Percentiles rank a stretch among this genome's conserved stretches.
Conservation (phyloP, 2,113 vertebrate genomes). For the Chaetodon trifascialis region DNA sequence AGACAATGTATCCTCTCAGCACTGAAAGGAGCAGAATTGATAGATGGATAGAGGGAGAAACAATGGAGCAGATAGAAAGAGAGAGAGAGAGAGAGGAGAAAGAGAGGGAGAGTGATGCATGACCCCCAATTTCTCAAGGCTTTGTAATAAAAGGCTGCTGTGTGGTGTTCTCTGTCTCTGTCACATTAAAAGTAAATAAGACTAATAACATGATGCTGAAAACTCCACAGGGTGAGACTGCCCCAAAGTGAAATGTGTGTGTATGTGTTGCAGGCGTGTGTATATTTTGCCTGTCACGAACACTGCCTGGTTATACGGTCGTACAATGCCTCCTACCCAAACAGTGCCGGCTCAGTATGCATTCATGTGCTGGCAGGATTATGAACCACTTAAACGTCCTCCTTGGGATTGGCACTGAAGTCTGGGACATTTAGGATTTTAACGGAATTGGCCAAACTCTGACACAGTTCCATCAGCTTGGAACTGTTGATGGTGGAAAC, state of each 20-base stretch:
- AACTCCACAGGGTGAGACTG: conserved; percentile 57
- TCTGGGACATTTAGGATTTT: conserved; percentile 41
- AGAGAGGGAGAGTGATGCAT: conserved; percentile 73
- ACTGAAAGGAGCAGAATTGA: conserved; percentile 64
- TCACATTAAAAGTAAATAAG: conserved; percentile 82
- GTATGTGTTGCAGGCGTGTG: conserved; percentile 6
- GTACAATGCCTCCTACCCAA: conserved; percentile 7
- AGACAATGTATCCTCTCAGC: conserved; percentile 70
- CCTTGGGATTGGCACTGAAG: conserved; percentile 5
- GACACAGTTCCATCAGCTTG: conserved; percentile 33
- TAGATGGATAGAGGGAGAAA: conserved; percentile 63
- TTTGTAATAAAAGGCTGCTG: conserved; percentile 79
- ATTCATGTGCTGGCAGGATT: conserved; percentile 50
- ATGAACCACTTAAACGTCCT: conserved; percentile 32
- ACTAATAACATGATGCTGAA: conserved; percentile 73
- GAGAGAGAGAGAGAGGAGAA: conserved; percentile 54
- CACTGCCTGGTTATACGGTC: conserved; percentile 18
- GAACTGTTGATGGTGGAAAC: conserved; percentile 24
- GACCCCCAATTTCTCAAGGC: conserved; percentile 76
- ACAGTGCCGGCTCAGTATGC: conserved; percentile 29
- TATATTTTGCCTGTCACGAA: conserved; percentile 14
- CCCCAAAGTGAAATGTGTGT: conserved; percentile 54
- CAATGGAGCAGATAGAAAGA: conserved; percentile 56
- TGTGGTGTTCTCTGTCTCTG: conserved; percentile 75
- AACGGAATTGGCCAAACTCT: conserved; percentile 32